Evolutionary conservation across 2,797 vertebrate species (phyloP), one percentile per base, ranked within the genome.

Genomic region (Myoxocephalus aenaeus): DNA sequence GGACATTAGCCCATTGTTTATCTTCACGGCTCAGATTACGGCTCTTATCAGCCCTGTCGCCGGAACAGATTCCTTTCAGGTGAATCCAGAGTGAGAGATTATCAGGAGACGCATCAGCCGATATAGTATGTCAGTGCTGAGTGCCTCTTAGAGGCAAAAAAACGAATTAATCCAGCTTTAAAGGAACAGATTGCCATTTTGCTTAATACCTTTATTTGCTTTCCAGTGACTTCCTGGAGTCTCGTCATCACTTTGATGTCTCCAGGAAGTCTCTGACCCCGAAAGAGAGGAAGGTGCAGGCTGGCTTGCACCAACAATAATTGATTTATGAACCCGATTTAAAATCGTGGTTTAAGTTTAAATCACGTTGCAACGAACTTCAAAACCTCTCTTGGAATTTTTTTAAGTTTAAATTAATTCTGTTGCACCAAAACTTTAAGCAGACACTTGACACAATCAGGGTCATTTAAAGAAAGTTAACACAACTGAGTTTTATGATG

Each of bases 161-260:
- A 29, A 29, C 29, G 4, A 34, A 2, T 42, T 29, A 3, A n/a
- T 34, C 36, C 20, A 40, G 20, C 5, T 73, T 32, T 18, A 61
- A 65, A 38, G 5, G 29, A 65, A 29, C 34, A 44, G 4, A 50
- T 61, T 0, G 5, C 17, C 17, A 50, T 38, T 57, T 69, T 22
- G 38, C 32, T 32, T 2, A 32, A 32, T 32, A 32, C 32, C 2
- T 4, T 4, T 32, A 32, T 32, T 32, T 32, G 32, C 32, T 32
- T 32, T 32, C 32, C 5, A 5, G 2, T 6, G 34, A 62, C 32
- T 56, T 62, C 40, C 67, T 67, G 61, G 29, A 58, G 71, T 64
- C 34, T 34, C 68, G 42, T 53, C 27, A 54, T 36, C 22, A 66
- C 46, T 53, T 22, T 66, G 46, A 61, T 56, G 48, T 67, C 12